A percentile compares a stretch with the other conserved stretches of the same genome.
Evolutionary conservation across 37 sponge, comb jelly and placozoan species (phyloP).

Genomic region (Chondrosia reniformis): DNA sequence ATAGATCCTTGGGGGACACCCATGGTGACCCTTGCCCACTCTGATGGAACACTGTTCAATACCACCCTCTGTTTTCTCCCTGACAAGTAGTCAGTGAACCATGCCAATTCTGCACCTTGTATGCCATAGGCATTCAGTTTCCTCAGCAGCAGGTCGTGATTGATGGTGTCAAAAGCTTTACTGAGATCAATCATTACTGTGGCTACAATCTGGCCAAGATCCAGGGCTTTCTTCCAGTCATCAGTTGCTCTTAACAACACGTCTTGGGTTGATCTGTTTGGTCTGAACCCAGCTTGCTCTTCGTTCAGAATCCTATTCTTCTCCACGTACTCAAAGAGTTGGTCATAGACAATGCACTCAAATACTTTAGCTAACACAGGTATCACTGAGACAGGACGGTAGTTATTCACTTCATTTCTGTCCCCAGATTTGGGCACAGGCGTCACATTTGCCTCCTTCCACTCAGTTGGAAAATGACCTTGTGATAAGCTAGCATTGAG

Average conservation of each 20-base stretch:
- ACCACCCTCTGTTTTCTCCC: conserved; percentile 20
- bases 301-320: conserved; percentile 7
- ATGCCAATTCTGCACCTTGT: background rate
- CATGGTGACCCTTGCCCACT: conserved; percentile 8
- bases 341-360: conserved; percentile 27
- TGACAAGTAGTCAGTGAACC: conserved; percentile 24
- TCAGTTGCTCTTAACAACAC: conserved; percentile 14
- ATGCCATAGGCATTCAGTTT: conserved; percentile 31
- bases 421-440: background rate
- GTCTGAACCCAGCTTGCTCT: conserved; percentile 32
- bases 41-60: background rate
- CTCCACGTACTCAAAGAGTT: conserved; percentile 18
- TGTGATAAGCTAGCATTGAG: background rate
- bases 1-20: conserved; percentile 46
- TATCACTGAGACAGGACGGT: conserved; percentile 24
- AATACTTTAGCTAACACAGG: conserved; percentile 27
- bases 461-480: background rate
- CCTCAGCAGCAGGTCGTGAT: conserved; percentile 24
- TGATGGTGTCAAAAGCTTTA: conserved; percentile 34
- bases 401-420: too few species aligned
- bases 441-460: background rate
- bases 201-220: conserved; percentile 13
- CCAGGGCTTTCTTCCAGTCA: conserved; percentile 31
- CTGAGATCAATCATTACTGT: conserved; percentile 22
- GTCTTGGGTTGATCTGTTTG: conserved; percentile 29